Base-by-base conservation (phyloP, 1,140 invertebrate genomes). In the Himalopsyche phryganea region DNA sequence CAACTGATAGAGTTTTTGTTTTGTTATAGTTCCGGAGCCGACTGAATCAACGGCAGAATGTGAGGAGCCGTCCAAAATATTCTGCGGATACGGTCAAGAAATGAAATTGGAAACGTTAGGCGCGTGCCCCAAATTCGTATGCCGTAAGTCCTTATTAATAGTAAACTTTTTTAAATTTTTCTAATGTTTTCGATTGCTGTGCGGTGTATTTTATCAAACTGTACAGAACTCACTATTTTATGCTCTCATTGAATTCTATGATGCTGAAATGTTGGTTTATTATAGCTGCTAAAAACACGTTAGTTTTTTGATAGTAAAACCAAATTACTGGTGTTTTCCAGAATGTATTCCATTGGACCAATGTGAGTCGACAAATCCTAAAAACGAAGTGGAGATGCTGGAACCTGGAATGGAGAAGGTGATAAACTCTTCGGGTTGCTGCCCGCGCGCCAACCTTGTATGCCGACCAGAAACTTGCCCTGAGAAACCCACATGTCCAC, bases 341-440 rank as follows among this genome's bases (percentile, higher is more conserved):
- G 85, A 86, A 73, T 91, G 88, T 63, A 80, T 84, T 59, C 83
- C 86, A 4, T 71, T 71, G n/a, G 82, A 83, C 19, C 80, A 89
- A 55, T 91, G 89, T 67, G 78, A 81, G 7, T 56, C 66, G 6
- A 58, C 83, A 0, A 69, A 73, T 0, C 60, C 67, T 0, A 67
- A 72, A 1, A 70, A 71, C 35, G 69, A 74, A 18, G 66, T 74
- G 9, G 73, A 79, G 36, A 65, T 75, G 36, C 49, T 85, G 11
- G 72, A 83, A 50, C 77, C 82, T 23, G 89, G 89, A 6, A 81
- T 86, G 65, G 71, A 80, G 23, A 69, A 77, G 0, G 66, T 79
- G 1, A 67, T 83, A 0, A 80, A 87, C 65, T 71, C 70, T 14
- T 76, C 76, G 28, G 87, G 87, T 1, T 92, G 90, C 67, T 92